Conservation (phyloP, 1,140 invertebrate species). For the Delia radicum region DNA sequence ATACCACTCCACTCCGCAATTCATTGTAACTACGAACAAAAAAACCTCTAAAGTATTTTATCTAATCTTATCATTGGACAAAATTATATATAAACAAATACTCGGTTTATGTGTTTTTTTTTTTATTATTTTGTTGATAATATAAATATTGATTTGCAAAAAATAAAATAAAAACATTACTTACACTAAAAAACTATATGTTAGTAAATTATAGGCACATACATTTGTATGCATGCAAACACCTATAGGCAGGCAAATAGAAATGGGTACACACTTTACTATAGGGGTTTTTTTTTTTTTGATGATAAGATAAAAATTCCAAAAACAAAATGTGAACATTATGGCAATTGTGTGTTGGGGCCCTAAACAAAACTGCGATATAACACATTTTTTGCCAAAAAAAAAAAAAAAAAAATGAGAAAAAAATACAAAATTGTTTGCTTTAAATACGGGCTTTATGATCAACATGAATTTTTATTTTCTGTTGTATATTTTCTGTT, state of each 20-base stretch:
- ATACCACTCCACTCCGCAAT: background rate
- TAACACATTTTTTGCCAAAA: background rate
- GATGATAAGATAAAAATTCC: background rate
- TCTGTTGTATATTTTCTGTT: background rate
- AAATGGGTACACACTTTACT: background rate
- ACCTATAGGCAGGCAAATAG: background rate
- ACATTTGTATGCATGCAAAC: background rate
- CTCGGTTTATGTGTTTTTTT: background rate
- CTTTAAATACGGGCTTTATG: background rate
- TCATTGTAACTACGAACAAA: background rate
- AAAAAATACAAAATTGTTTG: background rate
- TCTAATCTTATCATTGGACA: background rate
- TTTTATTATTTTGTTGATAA: background rate
- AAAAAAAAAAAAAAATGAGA: background rate
- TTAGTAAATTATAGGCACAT: background rate
- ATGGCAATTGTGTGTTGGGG: background rate
- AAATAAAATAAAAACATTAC: background rate
- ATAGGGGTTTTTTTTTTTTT: background rate
- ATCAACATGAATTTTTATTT: background rate
- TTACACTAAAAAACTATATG: background rate
- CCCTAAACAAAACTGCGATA: background rate
- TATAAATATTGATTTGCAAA: background rate
- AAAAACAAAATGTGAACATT: background rate
- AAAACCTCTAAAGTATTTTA: background rate
- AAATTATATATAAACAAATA: background rate